phyloP scores from a whole-genome alignment of 2,113 vertebrate species.

The Salvator merianae region DNA sequence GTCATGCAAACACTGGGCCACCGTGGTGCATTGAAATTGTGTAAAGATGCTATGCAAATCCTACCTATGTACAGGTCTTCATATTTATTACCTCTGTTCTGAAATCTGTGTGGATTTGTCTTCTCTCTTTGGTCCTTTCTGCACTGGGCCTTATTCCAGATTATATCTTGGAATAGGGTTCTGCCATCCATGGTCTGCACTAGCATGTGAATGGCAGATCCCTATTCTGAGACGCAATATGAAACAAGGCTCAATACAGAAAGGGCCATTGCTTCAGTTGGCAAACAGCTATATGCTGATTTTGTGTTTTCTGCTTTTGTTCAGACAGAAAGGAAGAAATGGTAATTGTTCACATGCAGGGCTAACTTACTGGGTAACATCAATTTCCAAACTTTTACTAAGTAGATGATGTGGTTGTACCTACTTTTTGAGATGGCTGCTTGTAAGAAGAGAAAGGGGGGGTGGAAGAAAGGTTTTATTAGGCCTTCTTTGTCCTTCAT shows the following conservation, averaged over 20 bases:
- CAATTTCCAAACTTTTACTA: neutral
- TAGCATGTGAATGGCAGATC: no score
- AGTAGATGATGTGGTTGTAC: neutral
- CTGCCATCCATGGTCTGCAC: no score
- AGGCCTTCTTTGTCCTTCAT: slow-evolving; percentile 17
- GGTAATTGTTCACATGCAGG: neutral
- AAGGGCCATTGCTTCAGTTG: no score
- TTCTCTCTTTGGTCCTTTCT: no score
- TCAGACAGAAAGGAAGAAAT: neutral
- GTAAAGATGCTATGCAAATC: neutral
- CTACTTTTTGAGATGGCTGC: neutral
- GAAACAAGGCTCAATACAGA: no score
- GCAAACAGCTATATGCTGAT: neutral
- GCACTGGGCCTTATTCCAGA: no score
- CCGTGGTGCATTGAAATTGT: no score
- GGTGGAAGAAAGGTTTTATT: neutral
- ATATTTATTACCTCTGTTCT: no score
- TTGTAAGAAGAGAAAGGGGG: neutral
- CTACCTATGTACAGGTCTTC: neutral
- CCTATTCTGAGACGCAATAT: no score
- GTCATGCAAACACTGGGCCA: no score
- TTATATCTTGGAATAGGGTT: no score
- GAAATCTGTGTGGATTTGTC: no score
- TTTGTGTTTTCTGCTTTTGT: neutral
- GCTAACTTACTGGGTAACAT: neutral